Percentiles rank a stretch among this genome's conserved stretches.
Conservation (phyloP, 2,888 invertebrate genomes). For the Furcula furcula region DNA sequence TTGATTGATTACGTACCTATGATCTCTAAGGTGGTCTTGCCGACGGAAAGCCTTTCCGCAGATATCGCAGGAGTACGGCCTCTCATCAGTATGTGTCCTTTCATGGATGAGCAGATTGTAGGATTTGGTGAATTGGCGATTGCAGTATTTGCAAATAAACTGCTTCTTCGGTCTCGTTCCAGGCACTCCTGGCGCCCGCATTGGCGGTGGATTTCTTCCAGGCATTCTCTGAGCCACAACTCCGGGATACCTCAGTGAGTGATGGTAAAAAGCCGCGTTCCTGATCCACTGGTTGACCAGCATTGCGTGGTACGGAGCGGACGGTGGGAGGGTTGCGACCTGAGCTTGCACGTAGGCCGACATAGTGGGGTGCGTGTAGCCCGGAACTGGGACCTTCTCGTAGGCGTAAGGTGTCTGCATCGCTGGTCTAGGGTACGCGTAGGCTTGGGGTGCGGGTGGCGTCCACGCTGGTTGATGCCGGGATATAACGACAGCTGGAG, state of each 20-base stretch:
- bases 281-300: constrained; percentile 89
- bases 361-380: constrained; percentile 64
- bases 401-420: constrained; percentile 67
- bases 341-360: constrained; percentile 72
- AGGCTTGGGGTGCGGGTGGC: constrained; percentile 54
- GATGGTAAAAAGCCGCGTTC: constrained; percentile 86
- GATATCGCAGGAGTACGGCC: constrained; percentile 97
- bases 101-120: constrained; percentile 99
- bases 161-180: constrained; percentile 88
- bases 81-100: constrained; percentile 97
- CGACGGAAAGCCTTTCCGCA: constrained; percentile 97
- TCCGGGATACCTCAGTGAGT: constrained; percentile 73
- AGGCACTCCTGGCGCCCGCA: constrained; percentile 80
- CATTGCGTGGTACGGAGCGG: constrained; percentile 81
- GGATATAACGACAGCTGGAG: constrained; percentile 71
- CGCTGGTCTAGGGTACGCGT: constrained; percentile 57
- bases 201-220: constrained; percentile 76
- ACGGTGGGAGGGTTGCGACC: constrained; percentile 69
- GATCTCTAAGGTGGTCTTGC: constrained; percentile 96
- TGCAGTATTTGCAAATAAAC: constrained; percentile 99
- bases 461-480: constrained; percentile 65
- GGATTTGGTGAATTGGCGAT: constrained; percentile 98
- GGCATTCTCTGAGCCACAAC: constrained; percentile 76
- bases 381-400: constrained; percentile 60
- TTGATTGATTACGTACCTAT: constrained; percentile 83